A percentile compares a stretch with the other conserved stretches of the same genome.
Evolutionary conservation across 1,140 invertebrate species (phyloP).

Genomic region (Drosophila neocordata): DNA sequence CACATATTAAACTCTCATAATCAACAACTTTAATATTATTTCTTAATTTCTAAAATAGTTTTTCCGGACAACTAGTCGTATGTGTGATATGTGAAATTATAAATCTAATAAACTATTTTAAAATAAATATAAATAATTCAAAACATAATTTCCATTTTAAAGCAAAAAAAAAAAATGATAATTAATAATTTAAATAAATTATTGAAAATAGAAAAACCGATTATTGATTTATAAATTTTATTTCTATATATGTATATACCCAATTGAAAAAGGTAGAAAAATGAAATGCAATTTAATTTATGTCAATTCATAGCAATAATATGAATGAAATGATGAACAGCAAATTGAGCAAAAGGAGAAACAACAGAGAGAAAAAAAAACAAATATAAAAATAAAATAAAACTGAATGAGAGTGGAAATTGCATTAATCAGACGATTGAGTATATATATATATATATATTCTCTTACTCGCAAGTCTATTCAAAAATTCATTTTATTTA

Average conservation of each 20-base stretch:
- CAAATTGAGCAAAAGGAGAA: constrained; percentile 19
- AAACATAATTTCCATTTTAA: too few species aligned
- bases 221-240: too few species aligned
- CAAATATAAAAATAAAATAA: too few species aligned
- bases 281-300: constrained; percentile 57
- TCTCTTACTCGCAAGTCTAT: background rate
- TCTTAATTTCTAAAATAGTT: too few species aligned
- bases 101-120: too few species aligned
- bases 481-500: constrained; percentile 45
- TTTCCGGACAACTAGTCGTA: background rate
- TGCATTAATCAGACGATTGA: constrained; percentile 54
- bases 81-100: background rate
- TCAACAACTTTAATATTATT: too few species aligned
- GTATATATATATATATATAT: constrained; percentile 32
- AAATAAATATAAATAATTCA: too few species aligned
- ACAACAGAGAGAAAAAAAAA: too few species aligned
- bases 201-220: too few species aligned
- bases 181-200: background rate
- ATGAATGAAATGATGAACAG: constrained; percentile 21
- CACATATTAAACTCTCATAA: too few species aligned
- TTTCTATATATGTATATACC: too few species aligned
- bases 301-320: constrained; percentile 42
- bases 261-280: background rate
- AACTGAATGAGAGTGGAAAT: constrained; percentile 43
- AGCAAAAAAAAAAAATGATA: too few species aligned